A percentile compares a stretch with the other conserved stretches of the same genome.
Evolutionary conservation across 2,888 invertebrate species (phyloP).

Genomic region (Drepana falcataria): DNA sequence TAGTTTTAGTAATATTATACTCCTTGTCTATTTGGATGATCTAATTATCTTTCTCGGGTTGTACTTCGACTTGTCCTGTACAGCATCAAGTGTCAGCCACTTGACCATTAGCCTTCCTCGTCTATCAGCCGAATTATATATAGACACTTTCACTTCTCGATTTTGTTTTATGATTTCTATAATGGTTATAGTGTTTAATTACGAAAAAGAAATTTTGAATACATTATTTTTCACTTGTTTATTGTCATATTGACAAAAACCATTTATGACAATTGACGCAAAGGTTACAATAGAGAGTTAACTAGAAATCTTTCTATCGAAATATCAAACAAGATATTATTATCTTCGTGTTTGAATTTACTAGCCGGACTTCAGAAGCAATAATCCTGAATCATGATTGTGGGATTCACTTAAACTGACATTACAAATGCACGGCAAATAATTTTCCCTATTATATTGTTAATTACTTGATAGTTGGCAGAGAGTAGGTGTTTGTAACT

Average conservation of each 20-base stretch:
- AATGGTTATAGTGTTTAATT: conserved; percentile 2
- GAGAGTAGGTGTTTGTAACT: conserved; percentile 56
- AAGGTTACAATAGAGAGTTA: not conserved
- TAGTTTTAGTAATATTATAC: conserved; percentile 34
- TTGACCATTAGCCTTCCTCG: conserved; percentile 1
- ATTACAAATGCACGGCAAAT: not conserved
- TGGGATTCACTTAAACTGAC: not conserved
- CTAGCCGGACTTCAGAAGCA: not conserved
- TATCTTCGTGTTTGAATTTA: not conserved
- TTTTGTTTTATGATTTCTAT: conserved; percentile 1
- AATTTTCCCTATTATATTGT: conserved; percentile 46
- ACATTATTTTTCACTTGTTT: not conserved
- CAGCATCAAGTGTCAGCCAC: not conserved
- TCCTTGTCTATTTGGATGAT: conserved; percentile 15
- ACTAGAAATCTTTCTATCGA: no score
- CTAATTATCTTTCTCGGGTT: conserved; percentile 18
- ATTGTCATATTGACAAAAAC: not conserved
- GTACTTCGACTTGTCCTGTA: conserved; percentile 13
- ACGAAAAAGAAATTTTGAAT: not conserved
- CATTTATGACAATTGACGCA: not conserved
- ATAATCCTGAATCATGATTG: not conserved
- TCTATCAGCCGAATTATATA: not conserved
- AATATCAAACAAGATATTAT: no score
- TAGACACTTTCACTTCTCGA: not conserved
- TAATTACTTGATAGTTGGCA: conserved; percentile 57